A percentile compares a stretch with the other conserved stretches of the same genome.
Evolutionary conservation across 2,113 vertebrate genomes (phyloP).

Genomic region (Actinemys pallida): DNA sequence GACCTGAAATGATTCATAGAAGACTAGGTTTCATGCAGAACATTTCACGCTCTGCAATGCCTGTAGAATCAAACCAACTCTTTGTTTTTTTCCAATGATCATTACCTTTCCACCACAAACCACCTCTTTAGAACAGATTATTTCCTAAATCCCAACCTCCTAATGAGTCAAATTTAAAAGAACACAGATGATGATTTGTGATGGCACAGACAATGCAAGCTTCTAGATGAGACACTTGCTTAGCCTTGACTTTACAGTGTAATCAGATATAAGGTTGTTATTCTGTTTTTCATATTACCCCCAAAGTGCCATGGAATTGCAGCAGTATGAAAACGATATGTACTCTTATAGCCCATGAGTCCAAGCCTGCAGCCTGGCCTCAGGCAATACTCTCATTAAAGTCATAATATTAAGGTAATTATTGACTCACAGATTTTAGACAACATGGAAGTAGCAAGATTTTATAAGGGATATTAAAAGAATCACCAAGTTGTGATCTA

Average conservation of each 20-base stretch:
- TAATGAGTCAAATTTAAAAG: slow-evolving; percentile 13
- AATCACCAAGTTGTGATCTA: not conserved
- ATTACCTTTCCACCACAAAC: slow-evolving; percentile 3
- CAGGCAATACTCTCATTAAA: too few species aligned
- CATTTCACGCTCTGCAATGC: slow-evolving; percentile 30
- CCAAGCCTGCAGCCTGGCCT: too few species aligned
- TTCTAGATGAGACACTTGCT: not conserved
- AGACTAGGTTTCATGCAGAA: slow-evolving; percentile 38
- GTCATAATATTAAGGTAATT: too few species aligned
- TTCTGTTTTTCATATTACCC: slow-evolving; percentile 14
- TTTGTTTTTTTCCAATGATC: slow-evolving; percentile 33
- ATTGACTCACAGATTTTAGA: too few species aligned
- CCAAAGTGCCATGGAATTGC: not conserved
- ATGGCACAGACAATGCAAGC: not conserved
- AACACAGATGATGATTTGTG: slow-evolving; percentile 17
- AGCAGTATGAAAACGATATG: rapidly evolving
- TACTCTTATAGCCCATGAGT: too few species aligned
- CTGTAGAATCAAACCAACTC: slow-evolving; percentile 46
- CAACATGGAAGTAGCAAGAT: too few species aligned
- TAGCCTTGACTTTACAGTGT: not conserved
- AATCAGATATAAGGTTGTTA: not conserved
- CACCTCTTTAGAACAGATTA: not conserved
- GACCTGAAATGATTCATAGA: slow-evolving; percentile 33
- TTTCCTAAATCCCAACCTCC: slow-evolving; percentile 17
- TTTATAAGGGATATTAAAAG: too few species aligned